phyloP scores from a whole-genome alignment of 2,113 vertebrate species.

The Microtus pennsylvanicus region DNA sequence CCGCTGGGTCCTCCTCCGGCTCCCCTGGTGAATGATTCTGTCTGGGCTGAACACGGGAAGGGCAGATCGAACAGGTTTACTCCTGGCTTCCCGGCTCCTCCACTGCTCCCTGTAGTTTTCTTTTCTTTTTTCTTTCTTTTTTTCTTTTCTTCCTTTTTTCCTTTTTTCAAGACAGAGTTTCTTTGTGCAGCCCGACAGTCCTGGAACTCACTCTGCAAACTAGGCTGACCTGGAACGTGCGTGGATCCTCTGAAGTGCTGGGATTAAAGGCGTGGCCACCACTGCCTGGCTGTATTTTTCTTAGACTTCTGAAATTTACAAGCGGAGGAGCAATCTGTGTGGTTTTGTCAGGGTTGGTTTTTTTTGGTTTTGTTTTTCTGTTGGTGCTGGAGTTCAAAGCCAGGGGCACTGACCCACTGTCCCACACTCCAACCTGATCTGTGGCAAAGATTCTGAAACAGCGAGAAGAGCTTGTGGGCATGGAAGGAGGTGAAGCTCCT shows the following conservation, averaged over 20 bases:
- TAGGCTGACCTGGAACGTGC: neutral
- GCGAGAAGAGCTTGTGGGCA: neutral
- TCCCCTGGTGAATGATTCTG: neutral
- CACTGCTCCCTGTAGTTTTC: neutral
- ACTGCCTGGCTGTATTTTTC: neutral
- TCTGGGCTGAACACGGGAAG: neutral
- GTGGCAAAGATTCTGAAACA: neutral
- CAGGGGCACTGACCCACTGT: neutral
- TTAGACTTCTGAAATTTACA: constrained; percentile 44
- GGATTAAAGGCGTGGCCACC: neutral
- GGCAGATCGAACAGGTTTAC: neutral
- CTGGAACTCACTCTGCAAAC: neutral
- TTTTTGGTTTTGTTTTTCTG: no score
- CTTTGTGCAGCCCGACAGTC: neutral
- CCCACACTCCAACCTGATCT: neutral
- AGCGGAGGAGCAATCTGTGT: neutral
- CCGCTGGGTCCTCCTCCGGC: neutral
- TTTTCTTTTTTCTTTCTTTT: neutral
- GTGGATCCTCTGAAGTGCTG: neutral
- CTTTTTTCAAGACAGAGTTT: neutral
- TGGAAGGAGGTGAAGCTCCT: neutral
- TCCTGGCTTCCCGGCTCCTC: neutral
- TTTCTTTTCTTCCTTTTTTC: neutral
- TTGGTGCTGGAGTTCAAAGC: neutral
- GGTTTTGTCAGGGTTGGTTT: neutral